Evolutionary conservation across 2,888 invertebrate species (phyloP), one percentile per base, ranked within the genome.

Genomic region (Diogma glabrata): DNA sequence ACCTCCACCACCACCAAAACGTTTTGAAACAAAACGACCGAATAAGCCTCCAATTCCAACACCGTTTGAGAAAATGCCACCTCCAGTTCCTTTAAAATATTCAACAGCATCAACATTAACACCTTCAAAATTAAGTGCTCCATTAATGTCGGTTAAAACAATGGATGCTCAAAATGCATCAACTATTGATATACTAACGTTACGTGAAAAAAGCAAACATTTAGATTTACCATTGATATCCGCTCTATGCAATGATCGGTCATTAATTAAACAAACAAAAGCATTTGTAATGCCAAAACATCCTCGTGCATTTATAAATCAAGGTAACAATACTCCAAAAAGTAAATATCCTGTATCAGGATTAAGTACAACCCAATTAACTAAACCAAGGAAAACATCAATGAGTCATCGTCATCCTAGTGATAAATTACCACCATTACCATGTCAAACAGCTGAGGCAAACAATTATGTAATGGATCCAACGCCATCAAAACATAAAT

Each of bases 171-270:
- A 63, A n/a, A n/a, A 36, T 65, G n/a, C 69, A 38, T 67, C 67
- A 20, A 67, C 76, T 58, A 67, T 84, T 55, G 91, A 91, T 69
- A 88, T 91, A 61, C 83, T 85, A 63, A 81, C 86, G 58, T 73
- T 92, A 55, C 78, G 90, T 53, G 90, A 90, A 70, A 88, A 90
- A 72, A 90, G 89, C 71, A 85, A 85, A 65, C 87, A 90, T 66
- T 75, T 92, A 63, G 91, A 92, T 71, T 75, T 94, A 67, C 94
- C 94, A 17, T 74, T 95, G 54, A 92, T 94, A 64, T 87, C 91
- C 53, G 94, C 93, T 12, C 75, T 94, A 59, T 94, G 92, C 74
- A 94, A 93, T 67, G 94, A 94, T 70, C 81, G 87, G 53, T 87
- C 90, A 53, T 76, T 94, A 62, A 74, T 90, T 53, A 89, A 88